These are phyloP conservation scores for Cynopterus sphinx DNA, from an alignment of 2,797 vertebrate genomes.

Conservation along the genomic window DNA sequence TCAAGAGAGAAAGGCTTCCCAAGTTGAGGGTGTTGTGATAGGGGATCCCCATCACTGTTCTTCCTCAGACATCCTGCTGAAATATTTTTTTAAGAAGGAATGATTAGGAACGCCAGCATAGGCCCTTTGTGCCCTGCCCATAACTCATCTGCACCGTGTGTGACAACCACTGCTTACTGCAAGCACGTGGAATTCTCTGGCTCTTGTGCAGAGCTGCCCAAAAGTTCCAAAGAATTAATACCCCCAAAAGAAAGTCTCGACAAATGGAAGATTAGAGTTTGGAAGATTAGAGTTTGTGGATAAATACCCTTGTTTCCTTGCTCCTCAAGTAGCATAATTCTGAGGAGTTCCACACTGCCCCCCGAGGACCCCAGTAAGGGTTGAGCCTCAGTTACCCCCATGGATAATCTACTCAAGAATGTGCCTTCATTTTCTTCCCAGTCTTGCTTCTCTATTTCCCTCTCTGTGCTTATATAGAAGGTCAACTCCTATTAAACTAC, in stretches of 20 bases:
- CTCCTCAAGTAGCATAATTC: neutral
- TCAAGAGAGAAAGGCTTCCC: neutral
- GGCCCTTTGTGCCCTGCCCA: rapidly evolving
- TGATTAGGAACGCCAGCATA: neutral
- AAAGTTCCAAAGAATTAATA: neutral
- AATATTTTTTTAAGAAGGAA: too few species aligned
- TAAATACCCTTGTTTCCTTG: neutral
- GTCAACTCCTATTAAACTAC: neutral
- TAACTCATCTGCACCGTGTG: too few species aligned
- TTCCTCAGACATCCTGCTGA: neutral
- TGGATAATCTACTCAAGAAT: too few species aligned
- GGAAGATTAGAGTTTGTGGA: neutral
- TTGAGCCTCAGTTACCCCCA: neutral
- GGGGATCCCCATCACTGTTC: rapidly evolving
- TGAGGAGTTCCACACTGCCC: neutral
- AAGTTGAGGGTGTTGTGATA: rapidly evolving
- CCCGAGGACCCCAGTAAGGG: neutral
- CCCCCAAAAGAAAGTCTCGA: neutral
- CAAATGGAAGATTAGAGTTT: neutral
- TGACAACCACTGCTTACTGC: neutral
- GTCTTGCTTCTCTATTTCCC: neutral
- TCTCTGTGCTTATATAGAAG: neutral
- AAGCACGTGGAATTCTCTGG: neutral
- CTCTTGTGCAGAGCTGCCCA: neutral
- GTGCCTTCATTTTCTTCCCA: neutral